Conservation (phyloP, 1,140 invertebrate genomes). For the Hyphantria cunea region DNA sequence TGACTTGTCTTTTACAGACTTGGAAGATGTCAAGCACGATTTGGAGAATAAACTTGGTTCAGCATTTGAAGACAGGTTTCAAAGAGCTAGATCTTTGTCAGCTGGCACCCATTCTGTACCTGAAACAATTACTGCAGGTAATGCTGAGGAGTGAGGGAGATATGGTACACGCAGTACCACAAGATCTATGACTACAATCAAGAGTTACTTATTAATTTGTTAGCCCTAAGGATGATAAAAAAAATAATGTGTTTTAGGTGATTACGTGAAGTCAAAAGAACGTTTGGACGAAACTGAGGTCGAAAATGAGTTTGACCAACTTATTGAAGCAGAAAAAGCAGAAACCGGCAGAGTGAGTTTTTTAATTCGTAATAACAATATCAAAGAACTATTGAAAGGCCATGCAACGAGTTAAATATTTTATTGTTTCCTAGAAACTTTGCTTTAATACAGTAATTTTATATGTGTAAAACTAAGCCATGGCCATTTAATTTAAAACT, state of each 20-base stretch:
- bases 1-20: conserved; percentile 74
- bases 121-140: conserved; percentile 64
- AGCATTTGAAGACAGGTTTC: conserved; percentile 86
- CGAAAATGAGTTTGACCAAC: conserved; percentile 66
- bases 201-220: neutral
- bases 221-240: neutral
- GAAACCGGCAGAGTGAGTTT: conserved; percentile 93
- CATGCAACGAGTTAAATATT: too few species aligned
- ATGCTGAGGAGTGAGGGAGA: neutral
- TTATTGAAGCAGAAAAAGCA: conserved; percentile 94
- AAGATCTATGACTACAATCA: neutral
- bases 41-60: conserved; percentile 85
- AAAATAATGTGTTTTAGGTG: neutral
- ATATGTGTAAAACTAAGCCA: too few species aligned
- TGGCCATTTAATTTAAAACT: too few species aligned
- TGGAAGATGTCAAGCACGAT: conserved; percentile 89
- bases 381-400: too few species aligned
- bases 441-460: too few species aligned
- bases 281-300: neutral
- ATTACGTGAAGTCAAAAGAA: neutral
- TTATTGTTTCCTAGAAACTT: too few species aligned
- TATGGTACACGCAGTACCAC: neutral
- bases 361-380: neutral
- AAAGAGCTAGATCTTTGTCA: conserved; percentile 83
- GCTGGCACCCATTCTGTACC: conserved; percentile 85